These are phyloP conservation scores for Pseudanteris insignis DNA, from an alignment of 2,888 invertebrate genomes.

Conservation along the genomic window DNA sequence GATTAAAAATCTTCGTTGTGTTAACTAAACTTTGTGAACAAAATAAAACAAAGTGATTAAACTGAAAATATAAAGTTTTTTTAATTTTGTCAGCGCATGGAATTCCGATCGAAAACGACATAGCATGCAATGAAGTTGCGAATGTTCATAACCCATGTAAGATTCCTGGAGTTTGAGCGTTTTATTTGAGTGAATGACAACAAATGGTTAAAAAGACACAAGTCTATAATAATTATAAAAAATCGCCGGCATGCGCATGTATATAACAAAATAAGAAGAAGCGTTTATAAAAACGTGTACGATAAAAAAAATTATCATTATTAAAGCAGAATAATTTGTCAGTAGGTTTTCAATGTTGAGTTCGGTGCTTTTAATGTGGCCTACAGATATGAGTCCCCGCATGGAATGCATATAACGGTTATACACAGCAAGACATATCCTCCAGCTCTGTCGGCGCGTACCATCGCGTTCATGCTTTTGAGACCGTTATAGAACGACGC, in stretches of 20 bases:
- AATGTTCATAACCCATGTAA: too few relatives aligned
- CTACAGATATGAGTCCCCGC: constrained; percentile 44
- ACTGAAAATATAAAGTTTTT: too few relatives aligned
- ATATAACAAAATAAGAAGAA: constrained; percentile 23
- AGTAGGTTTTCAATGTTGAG: constrained; percentile 33
- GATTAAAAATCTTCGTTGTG: too few relatives aligned
- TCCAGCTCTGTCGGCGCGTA: constrained; percentile 24
- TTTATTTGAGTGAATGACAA: too few relatives aligned
- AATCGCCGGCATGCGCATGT: not conserved
- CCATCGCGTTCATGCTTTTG: constrained; percentile 29
- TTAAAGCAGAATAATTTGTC: constrained; percentile 35
- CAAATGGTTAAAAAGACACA: too few relatives aligned
- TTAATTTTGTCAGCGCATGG: too few relatives aligned
- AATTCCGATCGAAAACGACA: too few relatives aligned
- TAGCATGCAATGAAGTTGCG: too few relatives aligned
- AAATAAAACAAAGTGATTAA: too few relatives aligned
- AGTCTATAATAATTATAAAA: too few relatives aligned
- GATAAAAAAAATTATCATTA: constrained; percentile 34
- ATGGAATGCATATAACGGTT: constrained; percentile 46
- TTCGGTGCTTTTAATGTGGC: constrained; percentile 43
- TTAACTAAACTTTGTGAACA: too few relatives aligned
- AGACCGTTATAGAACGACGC: constrained; percentile 41
- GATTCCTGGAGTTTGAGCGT: too few relatives aligned
- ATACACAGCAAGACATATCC: constrained; percentile 37
- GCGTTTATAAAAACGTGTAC: constrained; percentile 20